Base-by-base conservation (phyloP, 2,113 vertebrate species). In the Sinocyclocheilus maitianheensis region DNA sequence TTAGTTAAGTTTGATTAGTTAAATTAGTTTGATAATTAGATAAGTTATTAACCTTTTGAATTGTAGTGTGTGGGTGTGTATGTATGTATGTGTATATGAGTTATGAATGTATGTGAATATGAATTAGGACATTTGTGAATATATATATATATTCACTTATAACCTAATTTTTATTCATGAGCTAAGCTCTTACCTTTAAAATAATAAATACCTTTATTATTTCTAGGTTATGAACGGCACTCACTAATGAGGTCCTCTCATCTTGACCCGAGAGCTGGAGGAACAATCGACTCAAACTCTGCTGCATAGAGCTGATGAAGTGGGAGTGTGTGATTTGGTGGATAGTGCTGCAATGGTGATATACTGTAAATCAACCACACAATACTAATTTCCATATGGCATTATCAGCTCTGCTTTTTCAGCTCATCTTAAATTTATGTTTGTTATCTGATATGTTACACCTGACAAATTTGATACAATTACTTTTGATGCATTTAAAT, bases 261-360 rank as follows among this genome's bases (percentile, higher is more conserved):
- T 77, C 84, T 77, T 82, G 63, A 85, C 69, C 80, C 16, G 40
- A 81, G 74, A 65, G 53, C 84, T 83, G 87, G 34, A 77, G 71
- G 43, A 60, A 88, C 76, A 82, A 83, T 53, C 51, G 34, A 78
- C 63, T 72, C 7, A 16, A 34, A 75, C 11, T 6, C 22, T 8
- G 72, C 40, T 24, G 40, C 5, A 75, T 14, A 46, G 10, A 75
- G 40, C 40, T 46, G 40, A 46, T 46, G 4, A 24, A 24, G 72
- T 13, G 72, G n/a, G 72, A 24, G 72, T 74, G 69, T 40, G 34
- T 65, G n/a, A 69, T 18, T 16, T n/a, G 11, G 1, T 24, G 20
- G 72, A 74, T 14, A 75, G 22, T 13, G 22, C 12, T 48, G 22
- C 11, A 75, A 24, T 3, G 22, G 43, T 48, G 20, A 75, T 48